A percentile compares a stretch with the other conserved stretches of the same genome.
These are phyloP conservation scores for Spea hammondii DNA, from an alignment of 2,797 vertebrate genomes.

Conservation along the genomic window DNA sequence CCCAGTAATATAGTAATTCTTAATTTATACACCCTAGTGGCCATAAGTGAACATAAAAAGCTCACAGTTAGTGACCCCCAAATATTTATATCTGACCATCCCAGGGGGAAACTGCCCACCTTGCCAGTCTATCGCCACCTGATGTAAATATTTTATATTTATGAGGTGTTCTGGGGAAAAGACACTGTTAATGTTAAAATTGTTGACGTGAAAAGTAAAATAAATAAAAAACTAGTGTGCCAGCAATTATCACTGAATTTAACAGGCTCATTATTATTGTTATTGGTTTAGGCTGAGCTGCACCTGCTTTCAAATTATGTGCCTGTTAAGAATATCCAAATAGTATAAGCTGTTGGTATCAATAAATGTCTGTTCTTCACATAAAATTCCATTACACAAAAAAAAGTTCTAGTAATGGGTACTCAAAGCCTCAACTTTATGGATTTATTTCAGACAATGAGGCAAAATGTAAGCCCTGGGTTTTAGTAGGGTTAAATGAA, in stretches of 20 bases:
- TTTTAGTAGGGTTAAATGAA: too few relatives aligned
- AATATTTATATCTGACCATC: too few relatives aligned
- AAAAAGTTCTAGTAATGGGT: not conserved
- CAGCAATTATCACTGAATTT: slow-evolving; percentile 17
- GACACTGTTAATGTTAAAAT: not conserved
- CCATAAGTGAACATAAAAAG: too few relatives aligned
- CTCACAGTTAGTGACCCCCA: too few relatives aligned
- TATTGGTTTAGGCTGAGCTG: slow-evolving; percentile 22
- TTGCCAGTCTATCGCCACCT: not conserved
- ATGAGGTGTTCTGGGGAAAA: not conserved
- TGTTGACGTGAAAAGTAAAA: not conserved
- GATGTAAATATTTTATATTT: not conserved
- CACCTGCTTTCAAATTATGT: slow-evolving; percentile 35
- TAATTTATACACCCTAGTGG: too few relatives aligned
- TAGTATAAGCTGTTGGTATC: not conserved
- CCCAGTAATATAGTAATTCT: too few relatives aligned
- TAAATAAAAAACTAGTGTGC: not conserved
- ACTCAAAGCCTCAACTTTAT: not conserved
- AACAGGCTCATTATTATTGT: not conserved
- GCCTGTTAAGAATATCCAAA: not conserved
- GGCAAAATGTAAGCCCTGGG: too few relatives aligned
- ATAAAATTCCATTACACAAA: not conserved
- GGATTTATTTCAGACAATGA: too few relatives aligned
- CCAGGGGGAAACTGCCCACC: too few relatives aligned
- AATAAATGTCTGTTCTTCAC: not conserved